These are phyloP conservation scores for Hyperoodon ampullatus DNA, from an alignment of 2,113 vertebrate species.

Conservation along the genomic window DNA sequence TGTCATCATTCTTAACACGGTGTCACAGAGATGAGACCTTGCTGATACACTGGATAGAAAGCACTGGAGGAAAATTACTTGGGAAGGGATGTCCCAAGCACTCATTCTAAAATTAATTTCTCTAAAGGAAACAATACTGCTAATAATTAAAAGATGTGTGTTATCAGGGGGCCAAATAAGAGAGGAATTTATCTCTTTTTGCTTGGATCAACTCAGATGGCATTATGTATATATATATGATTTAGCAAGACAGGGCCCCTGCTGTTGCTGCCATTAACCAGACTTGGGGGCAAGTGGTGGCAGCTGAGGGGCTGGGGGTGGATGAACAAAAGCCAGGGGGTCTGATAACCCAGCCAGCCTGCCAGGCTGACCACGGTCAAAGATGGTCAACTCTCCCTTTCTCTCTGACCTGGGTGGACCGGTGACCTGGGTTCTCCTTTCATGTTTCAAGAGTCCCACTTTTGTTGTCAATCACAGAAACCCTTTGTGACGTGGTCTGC, in stretches of 20 bases:
- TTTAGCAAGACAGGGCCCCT: neutral
- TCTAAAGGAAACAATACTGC: neutral
- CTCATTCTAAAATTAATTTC: neutral
- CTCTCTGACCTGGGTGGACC: neutral
- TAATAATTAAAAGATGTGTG: neutral
- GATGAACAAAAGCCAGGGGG: neutral
- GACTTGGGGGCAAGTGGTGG: neutral
- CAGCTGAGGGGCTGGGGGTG: neutral
- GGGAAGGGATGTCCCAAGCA: neutral
- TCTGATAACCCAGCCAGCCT: neutral
- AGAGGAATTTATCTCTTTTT: neutral
- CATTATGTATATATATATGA: neutral
- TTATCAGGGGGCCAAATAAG: neutral
- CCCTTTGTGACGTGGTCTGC: fast-evolving
- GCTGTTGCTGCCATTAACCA: neutral
- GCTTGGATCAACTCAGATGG: neutral
- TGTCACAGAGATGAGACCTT: fast-evolving
- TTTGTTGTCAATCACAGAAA: neutral
- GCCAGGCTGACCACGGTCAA: neutral
- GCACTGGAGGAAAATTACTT: neutral
- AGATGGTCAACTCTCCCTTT: fast-evolving
- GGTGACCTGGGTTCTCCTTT: fast-evolving
- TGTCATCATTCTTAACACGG: neutral
- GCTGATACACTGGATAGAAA: neutral
- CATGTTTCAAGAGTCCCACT: too few relatives aligned